These are phyloP conservation scores for Goniozus legneri DNA, from an alignment of 1,140 invertebrate genomes.

Conservation along the genomic window DNA sequence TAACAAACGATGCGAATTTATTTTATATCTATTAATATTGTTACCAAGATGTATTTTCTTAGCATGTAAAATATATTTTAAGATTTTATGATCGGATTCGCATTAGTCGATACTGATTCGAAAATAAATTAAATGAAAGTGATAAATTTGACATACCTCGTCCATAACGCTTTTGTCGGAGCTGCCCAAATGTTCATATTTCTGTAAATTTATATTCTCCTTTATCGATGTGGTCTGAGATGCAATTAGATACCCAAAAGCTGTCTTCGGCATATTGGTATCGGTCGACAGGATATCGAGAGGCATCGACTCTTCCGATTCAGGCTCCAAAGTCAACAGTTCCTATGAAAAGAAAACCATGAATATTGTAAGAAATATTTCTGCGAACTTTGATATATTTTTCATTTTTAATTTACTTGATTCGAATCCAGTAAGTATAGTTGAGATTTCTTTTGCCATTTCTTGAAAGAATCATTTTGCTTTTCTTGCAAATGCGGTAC, in stretches of 20 bases:
- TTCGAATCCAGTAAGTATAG: constrained; percentile 59
- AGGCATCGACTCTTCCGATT: constrained; percentile 37
- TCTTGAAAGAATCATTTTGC: constrained; percentile 41
- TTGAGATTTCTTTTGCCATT: constrained; percentile 60
- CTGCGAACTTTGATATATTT: too few species aligned
- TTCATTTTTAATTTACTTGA: constrained; percentile 42
- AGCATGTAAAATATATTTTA: too few species aligned
- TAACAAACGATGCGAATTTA: too few species aligned
- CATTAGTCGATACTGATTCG: too few species aligned
- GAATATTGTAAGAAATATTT: not conserved
- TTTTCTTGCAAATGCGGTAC: constrained; percentile 51
- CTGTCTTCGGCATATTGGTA: constrained; percentile 35
- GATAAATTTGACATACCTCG: too few species aligned
- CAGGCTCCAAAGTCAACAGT: constrained; percentile 48
- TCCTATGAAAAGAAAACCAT: constrained; percentile 32
- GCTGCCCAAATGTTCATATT: constrained; percentile 36
- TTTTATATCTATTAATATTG: too few species aligned
- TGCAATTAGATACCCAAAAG: constrained; percentile 41
- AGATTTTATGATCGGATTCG: too few species aligned
- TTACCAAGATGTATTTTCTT: too few species aligned
- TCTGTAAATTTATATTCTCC: constrained; percentile 25
- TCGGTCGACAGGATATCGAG: constrained; percentile 35
- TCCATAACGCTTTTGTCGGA: constrained; percentile 35
- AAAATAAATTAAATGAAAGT: too few species aligned
- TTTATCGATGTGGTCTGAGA: constrained; percentile 26